Evolutionary conservation across 2,113 vertebrate genomes (phyloP), one percentile per base, ranked within the genome.

Genomic region (Tautogolabrus adspersus): DNA sequence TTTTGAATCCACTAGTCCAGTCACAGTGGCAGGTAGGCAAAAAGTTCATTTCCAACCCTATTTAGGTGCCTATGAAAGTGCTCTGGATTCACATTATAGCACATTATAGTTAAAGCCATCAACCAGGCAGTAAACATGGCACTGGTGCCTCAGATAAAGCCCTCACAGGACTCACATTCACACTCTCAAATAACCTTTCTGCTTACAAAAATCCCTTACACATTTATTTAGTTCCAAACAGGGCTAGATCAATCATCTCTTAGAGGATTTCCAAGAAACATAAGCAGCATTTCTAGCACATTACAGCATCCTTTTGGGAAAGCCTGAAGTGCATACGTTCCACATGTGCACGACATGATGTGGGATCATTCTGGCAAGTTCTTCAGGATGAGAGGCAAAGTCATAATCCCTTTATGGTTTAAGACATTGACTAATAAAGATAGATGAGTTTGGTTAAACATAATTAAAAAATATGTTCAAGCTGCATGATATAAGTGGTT

Each of bases 221-320:
- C 57, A 67, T 22, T n/a, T 59, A 68, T 42, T 65, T 30, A 26
- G 52, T 55, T 61, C 30, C 23, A 44, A 56, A 18, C 18, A 9
- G 38, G 6, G 37, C 16, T 47, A 40, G 47, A 40, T 72, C 58
- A 30, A 13, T 66, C 65, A 57, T 66, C 37, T 34, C 19, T 61
- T n/a, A 19, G 55, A 76, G 58, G 51, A 38, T 62, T 54, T 76
- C 67, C 62, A 76, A 56, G 67, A 78, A 69, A 65, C 30, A 44
- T 5, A 19, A 34, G 47, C 47, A 18, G 56, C 2, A 1, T 59
- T 52, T 22, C 19, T 47, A 3, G 21, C 12, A n/a, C 18, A 38
- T 68, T 42, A 61, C 4, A 63, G 5, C 18, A 1, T 55, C 40
- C 49, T 12, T 59, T 40, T 55, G 57, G 57, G 46, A 42, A 22